Evolutionary conservation across 53 echinoderm and acorn worm species (phyloP).

Genomic region (Echinometra lucunter): DNA sequence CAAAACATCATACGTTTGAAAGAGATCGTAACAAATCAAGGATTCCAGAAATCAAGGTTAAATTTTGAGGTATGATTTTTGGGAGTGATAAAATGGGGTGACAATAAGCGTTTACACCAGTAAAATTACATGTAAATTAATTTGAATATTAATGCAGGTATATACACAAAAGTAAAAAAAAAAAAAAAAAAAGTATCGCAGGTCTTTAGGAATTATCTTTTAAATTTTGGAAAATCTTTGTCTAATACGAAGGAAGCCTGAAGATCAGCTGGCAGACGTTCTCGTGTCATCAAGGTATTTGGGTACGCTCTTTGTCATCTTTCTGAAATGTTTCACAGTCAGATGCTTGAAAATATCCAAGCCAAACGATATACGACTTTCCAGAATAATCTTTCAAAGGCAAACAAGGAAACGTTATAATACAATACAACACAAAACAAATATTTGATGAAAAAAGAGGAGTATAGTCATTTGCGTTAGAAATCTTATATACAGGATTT

Average conservation of each 20-base stretch:
- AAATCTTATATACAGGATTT: conserved; percentile 60
- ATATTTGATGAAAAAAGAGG: conserved; percentile 40
- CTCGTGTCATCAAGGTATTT: too few species aligned
- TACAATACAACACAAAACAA: background rate
- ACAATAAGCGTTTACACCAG: background rate
- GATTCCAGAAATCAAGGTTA: background rate
- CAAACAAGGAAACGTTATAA: background rate
- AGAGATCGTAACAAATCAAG: background rate
- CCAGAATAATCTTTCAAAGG: background rate
- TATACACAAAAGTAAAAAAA: background rate
- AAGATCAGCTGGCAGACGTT: too few species aligned
- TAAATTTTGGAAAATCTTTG: too few species aligned
- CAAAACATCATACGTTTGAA: background rate
- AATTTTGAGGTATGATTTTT: background rate
- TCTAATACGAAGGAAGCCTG: too few species aligned
- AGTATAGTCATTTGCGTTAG: conserved; percentile 43
- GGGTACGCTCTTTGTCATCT: too few species aligned
- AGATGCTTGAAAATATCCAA: too few species aligned
- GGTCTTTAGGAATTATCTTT: too few species aligned
- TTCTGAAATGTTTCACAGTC: too few species aligned
- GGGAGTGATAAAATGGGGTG: background rate
- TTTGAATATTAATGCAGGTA: background rate
- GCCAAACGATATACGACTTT: background rate
- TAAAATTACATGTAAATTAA: background rate
- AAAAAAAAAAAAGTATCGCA: too few species aligned